Percentiles rank a stretch among this genome's conserved stretches.
Conservation (phyloP, 2,888 invertebrate genomes). For the Deilephila porcellus region DNA sequence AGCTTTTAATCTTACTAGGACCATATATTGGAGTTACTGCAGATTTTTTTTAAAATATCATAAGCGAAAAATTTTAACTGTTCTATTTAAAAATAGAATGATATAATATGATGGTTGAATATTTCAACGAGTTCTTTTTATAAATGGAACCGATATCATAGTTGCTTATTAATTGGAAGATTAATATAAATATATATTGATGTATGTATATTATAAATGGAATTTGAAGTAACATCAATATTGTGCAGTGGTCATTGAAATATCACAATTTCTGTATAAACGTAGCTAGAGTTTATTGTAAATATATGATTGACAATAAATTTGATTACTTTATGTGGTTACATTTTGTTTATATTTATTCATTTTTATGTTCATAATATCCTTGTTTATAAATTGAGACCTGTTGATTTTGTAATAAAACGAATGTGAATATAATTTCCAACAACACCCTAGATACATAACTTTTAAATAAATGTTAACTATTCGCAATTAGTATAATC, state of each 20-base stretch:
- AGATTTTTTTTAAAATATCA: conserved; percentile 9
- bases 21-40: conserved; percentile 10
- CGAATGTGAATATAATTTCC: too few relatives aligned
- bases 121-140: background rate
- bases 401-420: too few relatives aligned
- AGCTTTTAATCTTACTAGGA: conserved; percentile 55
- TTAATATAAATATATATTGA: background rate
- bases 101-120: background rate
- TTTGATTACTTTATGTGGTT: conserved; percentile 69
- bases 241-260: conserved; percentile 3
- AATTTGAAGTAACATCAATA: conserved; percentile 18
- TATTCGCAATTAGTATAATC: too few relatives aligned
- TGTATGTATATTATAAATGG: too few relatives aligned
- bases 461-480: too few relatives aligned
- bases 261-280: conserved; percentile 42
- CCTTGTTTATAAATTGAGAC: background rate
- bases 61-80: background rate
- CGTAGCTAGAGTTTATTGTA: conserved; percentile 75
- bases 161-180: background rate
- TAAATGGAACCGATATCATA: background rate
- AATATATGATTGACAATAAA: conserved; percentile 84
- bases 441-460: too few relatives aligned
- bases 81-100: background rate
- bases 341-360: conserved; percentile 46
- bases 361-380: background rate